Conservation (phyloP, 92 coral and sea anemone species). For the Diadumene lineata region DNA sequence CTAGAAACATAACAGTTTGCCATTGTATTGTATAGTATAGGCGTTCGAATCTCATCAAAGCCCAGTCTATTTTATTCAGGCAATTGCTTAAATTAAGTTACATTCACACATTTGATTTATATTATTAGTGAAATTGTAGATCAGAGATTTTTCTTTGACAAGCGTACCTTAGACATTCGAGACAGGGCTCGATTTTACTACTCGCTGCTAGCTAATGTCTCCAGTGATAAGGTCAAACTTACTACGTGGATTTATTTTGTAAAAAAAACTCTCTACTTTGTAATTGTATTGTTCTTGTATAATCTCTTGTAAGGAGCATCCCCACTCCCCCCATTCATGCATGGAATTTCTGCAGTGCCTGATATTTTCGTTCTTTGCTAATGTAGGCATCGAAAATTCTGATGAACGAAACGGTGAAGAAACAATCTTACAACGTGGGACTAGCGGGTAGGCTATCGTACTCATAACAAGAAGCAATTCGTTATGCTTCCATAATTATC, state of each 20-base stretch:
- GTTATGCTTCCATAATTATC: neutral
- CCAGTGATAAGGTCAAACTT: constrained; percentile 80
- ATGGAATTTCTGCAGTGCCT: too few relatives aligned
- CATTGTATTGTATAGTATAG: neutral
- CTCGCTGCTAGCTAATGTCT: constrained; percentile 84
- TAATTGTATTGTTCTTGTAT: too few relatives aligned
- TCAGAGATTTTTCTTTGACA: constrained; percentile 21
- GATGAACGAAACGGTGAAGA: constrained; percentile 46
- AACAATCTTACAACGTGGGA: constrained; percentile 53
- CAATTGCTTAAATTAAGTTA: too few relatives aligned
- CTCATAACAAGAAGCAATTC: neutral
- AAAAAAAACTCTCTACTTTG: too few relatives aligned
- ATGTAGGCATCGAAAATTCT: constrained; percentile 79
- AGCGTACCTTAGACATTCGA: constrained; percentile 61
- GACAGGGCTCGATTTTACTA: constrained; percentile 95
- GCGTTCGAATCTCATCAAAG: too few relatives aligned
- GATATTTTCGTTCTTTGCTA: neutral
- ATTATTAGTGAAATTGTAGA: too few relatives aligned
- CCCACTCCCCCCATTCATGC: too few relatives aligned
- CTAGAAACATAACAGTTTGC: too few relatives aligned
- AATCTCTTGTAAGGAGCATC: too few relatives aligned
- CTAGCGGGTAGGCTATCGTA: constrained; percentile 54
- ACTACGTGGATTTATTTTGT: too few relatives aligned
- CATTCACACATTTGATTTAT: too few relatives aligned
- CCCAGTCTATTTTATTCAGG: too few relatives aligned